Evolutionary conservation across 1,140 invertebrate genomes (phyloP).

Genomic region (Trypoxylus dichotomus): DNA sequence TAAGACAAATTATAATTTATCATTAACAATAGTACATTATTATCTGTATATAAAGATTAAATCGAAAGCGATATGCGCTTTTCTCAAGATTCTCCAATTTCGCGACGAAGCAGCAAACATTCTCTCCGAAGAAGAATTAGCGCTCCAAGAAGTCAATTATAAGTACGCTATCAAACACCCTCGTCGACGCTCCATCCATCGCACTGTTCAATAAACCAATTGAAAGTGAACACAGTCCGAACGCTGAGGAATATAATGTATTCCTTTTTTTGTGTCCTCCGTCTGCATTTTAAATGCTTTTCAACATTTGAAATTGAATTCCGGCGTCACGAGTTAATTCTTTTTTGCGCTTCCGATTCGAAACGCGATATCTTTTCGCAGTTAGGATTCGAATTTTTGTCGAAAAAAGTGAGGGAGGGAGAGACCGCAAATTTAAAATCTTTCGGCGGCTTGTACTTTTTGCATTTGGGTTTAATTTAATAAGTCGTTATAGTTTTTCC

Average conservation of each 20-base stretch:
- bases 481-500: constrained; percentile 1
- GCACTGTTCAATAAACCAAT: neutral
- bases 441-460: neutral
- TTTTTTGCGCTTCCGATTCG: neutral
- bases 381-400: neutral
- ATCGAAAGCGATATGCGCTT: no score
- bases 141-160: no score
- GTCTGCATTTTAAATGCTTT: constrained; percentile 22
- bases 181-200: no score
- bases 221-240: neutral
- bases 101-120: no score
- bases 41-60: no score
- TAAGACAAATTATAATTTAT: no score
- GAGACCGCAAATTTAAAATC: constrained; percentile 27
- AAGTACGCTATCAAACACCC: no score
- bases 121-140: no score
- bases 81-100: no score
- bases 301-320: constrained; percentile 31
- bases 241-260: neutral
- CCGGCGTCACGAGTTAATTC: constrained; percentile 32
- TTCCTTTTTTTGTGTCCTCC: neutral
- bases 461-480: neutral
- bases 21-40: no score
- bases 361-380: neutral
- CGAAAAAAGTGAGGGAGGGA: neutral